A percentile compares a stretch with the other conserved stretches of the same genome.
These are phyloP conservation scores for Dromius quadrimaculatus DNA, from an alignment of 2,888 invertebrate genomes.

Conservation along the genomic window DNA sequence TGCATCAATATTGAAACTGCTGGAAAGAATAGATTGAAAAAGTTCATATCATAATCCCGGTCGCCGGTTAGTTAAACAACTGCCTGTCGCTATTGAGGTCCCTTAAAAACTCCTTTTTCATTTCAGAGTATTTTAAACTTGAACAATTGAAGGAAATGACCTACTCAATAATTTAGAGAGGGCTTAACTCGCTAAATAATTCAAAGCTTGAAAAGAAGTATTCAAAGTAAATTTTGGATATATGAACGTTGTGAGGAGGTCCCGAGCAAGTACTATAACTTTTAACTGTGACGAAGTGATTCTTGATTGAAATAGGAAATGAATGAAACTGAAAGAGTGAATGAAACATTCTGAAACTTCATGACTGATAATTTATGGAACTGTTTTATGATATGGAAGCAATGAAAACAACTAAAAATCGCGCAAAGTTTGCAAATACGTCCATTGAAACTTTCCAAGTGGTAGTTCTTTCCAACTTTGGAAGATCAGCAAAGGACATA, in stretches of 20 bases:
- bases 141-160: slow-evolving; percentile 24
- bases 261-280: too few relatives aligned
- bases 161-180: slow-evolving; percentile 30
- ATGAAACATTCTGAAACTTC: neutral
- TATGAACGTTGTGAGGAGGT: too few relatives aligned
- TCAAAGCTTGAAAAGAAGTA: too few relatives aligned
- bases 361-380: too few relatives aligned
- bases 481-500: slow-evolving; percentile 24
- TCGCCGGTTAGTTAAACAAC: slow-evolving; percentile 34
- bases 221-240: too few relatives aligned
- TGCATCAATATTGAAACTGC: slow-evolving; percentile 52
- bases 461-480: slow-evolving; percentile 27
- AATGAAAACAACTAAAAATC: slow-evolving; percentile 15
- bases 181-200: too few relatives aligned
- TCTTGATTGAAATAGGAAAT: too few relatives aligned
- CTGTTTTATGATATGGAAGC: slow-evolving; percentile 8
- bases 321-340: too few relatives aligned
- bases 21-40: slow-evolving; percentile 50
- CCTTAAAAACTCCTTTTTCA: slow-evolving; percentile 17
- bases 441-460: slow-evolving; percentile 30
- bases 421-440: slow-evolving; percentile 1
- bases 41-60: slow-evolving; percentile 52
- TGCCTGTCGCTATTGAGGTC: neutral
- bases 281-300: too few relatives aligned
- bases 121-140: slow-evolving; percentile 40